Evolutionary conservation across 2,888 invertebrate species (phyloP).

Genomic region (Acrobasis consociella): DNA sequence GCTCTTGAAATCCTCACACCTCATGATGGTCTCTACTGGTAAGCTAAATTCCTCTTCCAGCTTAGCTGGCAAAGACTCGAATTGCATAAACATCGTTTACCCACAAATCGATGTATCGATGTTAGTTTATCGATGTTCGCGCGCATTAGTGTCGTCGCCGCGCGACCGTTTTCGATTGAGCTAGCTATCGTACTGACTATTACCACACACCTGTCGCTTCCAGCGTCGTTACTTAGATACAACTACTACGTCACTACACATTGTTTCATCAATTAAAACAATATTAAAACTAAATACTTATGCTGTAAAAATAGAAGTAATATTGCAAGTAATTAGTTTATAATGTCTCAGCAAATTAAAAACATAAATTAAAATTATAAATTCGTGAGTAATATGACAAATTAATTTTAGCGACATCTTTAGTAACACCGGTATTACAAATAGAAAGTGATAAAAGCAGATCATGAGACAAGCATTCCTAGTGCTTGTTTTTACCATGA

Average conservation of each 20-base stretch:
- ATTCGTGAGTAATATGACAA: neutral
- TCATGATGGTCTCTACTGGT: slow-evolving; percentile 76
- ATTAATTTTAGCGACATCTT: neutral
- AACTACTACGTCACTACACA: neutral
- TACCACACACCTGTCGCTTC: slow-evolving; percentile 12
- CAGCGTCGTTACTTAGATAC: slow-evolving; percentile 8
- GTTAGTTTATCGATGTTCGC: slow-evolving; percentile 44
- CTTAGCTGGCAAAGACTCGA: slow-evolving; percentile 42
- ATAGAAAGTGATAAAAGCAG: too few relatives aligned
- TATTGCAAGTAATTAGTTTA: too few relatives aligned
- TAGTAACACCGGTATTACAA: neutral
- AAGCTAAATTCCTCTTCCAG: slow-evolving; percentile 63
- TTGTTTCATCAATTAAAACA: neutral
- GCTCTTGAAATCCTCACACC: slow-evolving; percentile 76
- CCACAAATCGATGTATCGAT: slow-evolving; percentile 40
- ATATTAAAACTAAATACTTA: neutral
- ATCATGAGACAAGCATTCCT: too few relatives aligned
- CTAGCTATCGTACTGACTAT: slow-evolving; percentile 43
- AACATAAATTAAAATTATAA: neutral
- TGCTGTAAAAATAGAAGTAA: neutral
- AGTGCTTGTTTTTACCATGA: neutral
- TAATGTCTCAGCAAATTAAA: neutral
- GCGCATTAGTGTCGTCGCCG: slow-evolving; percentile 35
- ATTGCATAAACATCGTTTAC: slow-evolving; percentile 58
- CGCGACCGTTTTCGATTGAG: slow-evolving; percentile 32